These are phyloP conservation scores for Alosa sapidissima DNA, from an alignment of 2,797 vertebrate species.

Conservation along the genomic window DNA sequence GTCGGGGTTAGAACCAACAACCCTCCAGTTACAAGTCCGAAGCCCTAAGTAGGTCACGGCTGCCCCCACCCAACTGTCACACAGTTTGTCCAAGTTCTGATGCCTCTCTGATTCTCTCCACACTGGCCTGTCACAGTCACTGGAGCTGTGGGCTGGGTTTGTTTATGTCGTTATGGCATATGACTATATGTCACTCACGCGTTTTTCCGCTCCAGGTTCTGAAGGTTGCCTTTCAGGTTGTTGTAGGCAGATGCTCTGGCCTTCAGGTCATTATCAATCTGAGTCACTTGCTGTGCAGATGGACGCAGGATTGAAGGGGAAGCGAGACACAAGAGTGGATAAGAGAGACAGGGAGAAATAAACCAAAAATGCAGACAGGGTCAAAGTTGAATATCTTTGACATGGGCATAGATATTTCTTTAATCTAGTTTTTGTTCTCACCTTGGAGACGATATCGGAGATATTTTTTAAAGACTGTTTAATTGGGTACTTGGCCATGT, in stretches of 20 bases:
- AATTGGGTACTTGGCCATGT: constrained; percentile 98
- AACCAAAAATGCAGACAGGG: neutral
- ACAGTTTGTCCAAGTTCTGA: neutral
- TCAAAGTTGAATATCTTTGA: neutral
- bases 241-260: constrained; percentile 93
- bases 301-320: neutral
- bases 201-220: constrained; percentile 96
- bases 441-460: constrained; percentile 96
- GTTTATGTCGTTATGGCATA: neutral
- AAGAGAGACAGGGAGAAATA: neutral
- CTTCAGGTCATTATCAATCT: constrained; percentile 97
- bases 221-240: constrained; percentile 95
- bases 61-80: too few relatives aligned
- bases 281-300: constrained; percentile 83
- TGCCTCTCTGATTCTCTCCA: neutral
- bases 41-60: too few relatives aligned
- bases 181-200: constrained; percentile 81
- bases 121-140: neutral
- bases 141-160: neutral
- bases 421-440: constrained; percentile 54
- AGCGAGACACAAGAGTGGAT: neutral
- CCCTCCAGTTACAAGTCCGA: too few relatives aligned
- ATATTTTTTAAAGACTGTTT: constrained; percentile 98
- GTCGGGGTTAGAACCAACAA: too few relatives aligned
- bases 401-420: neutral